Percentiles rank a stretch among this genome's conserved stretches.
phyloP scores from a whole-genome alignment of 2,888 invertebrate species.

The Ashinkailepas kermadecensis region DNA sequence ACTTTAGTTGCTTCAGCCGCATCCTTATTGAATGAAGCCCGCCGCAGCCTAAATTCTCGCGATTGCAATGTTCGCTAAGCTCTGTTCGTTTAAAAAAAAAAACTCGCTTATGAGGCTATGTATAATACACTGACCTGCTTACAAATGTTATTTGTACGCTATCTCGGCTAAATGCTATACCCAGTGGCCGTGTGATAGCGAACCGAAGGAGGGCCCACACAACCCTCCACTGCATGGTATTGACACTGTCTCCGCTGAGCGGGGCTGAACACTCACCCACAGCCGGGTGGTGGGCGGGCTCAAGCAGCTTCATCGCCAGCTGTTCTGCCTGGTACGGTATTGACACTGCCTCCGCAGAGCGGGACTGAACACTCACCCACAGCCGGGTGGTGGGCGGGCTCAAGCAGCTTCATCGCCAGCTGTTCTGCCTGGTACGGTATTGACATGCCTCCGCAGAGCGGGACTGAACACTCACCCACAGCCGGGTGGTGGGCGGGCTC shows the following conservation, averaged over 20 bases:
- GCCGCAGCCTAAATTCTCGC: no score
- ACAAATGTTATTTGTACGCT: no score
- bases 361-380: background rate
- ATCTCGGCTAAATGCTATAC: no score
- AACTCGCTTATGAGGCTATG: no score
- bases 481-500: constrained; percentile 16
- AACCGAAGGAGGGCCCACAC: no score
- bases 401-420: background rate
- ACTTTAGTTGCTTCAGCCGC: no score
- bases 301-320: background rate
- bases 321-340: background rate
- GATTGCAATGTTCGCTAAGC: no score
- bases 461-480: background rate
- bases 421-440: background rate
- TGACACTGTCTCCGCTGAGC: background rate
- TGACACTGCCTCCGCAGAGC: background rate
- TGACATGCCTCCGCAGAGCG: background rate
- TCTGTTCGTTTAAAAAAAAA: no score
- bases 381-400: constrained; percentile 15
- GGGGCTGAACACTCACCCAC: background rate
- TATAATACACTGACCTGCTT: no score
- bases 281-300: constrained; percentile 15
- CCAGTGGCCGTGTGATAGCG: no score
- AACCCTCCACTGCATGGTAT: background rate
- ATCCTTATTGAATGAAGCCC: no score